phyloP scores from a whole-genome alignment of 2,797 vertebrate genomes.

The Melanotaenia trifasciata region DNA sequence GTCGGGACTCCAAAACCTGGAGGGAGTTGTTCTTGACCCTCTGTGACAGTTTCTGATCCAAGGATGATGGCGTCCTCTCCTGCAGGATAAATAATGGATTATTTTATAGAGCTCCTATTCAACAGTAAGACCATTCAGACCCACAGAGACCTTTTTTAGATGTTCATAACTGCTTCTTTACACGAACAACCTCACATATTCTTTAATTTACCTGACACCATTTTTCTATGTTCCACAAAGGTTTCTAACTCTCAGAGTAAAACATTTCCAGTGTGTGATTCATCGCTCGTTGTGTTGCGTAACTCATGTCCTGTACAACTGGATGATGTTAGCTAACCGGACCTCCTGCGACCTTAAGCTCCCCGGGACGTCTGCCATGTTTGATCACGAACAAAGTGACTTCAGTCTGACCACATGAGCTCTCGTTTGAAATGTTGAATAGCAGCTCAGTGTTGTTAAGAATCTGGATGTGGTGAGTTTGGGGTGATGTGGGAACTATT shows the following conservation, averaged over 20 bases:
- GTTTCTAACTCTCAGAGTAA: too few relatives aligned
- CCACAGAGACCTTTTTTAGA: too few relatives aligned
- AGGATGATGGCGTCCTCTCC: conserved; percentile 67
- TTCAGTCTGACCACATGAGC: not conserved
- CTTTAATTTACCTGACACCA: too few relatives aligned
- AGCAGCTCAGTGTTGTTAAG: too few relatives aligned
- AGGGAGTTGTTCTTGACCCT: not conserved
- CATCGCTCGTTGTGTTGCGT: not conserved
- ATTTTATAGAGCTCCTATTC: not conserved
- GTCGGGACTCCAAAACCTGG: conserved; percentile 20
- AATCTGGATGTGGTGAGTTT: too few relatives aligned
- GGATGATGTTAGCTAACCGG: conserved; percentile 8
- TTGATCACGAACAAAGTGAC: not conserved
- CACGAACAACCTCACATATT: too few relatives aligned
- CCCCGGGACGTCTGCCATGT: conserved; percentile 7
- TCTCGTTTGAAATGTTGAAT: too few relatives aligned
- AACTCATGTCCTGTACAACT: not conserved
- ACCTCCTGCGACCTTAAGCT: not conserved
- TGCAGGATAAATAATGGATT: conserved; percentile 40
- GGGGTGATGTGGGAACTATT: too few relatives aligned
- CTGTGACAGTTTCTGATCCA: conserved; percentile 53
- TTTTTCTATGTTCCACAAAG: too few relatives aligned
- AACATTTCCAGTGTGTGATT: not conserved
- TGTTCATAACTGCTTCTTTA: too few relatives aligned
- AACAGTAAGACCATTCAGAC: too few relatives aligned